These are phyloP conservation scores for Sinhomidia bicolor DNA, from an alignment of 2,888 invertebrate genomes.

Conservation along the genomic window DNA sequence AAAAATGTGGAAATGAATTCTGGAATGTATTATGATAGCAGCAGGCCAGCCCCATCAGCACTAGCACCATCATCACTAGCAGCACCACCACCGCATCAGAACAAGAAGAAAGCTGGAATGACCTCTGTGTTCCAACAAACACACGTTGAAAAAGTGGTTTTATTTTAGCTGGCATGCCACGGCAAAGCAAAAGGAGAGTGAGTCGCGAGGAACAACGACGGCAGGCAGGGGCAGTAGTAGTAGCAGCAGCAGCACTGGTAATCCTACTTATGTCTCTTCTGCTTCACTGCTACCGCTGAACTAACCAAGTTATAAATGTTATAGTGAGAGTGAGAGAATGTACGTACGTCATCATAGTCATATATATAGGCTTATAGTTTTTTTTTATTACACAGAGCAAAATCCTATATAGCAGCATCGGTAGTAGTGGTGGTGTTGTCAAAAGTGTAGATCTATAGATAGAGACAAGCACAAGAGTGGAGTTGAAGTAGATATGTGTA, in stretches of 20 bases:
- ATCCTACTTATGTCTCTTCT: constrained; percentile 15
- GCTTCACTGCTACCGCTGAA: background rate
- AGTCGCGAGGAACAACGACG: background rate
- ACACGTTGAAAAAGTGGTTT: constrained; percentile 49
- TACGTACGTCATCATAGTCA: background rate
- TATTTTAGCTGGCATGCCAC: background rate
- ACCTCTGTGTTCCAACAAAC: constrained; percentile 63
- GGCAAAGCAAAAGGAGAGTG: background rate
- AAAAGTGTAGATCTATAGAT: background rate
- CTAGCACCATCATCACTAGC: background rate
- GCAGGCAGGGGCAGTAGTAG: too few species aligned
- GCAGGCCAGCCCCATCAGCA: background rate
- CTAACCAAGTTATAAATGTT: background rate
- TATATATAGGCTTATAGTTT: too few species aligned
- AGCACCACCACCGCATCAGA: constrained; percentile 17
- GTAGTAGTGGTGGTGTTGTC: too few species aligned
- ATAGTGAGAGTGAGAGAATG: too few species aligned
- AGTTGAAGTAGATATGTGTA: too few species aligned
- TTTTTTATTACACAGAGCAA: background rate
- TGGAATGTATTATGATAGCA: background rate
- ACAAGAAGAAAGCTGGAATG: constrained; percentile 65
- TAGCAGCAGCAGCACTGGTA: background rate
- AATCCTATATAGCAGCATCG: too few species aligned
- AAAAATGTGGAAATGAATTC: background rate
- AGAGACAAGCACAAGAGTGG: background rate